Evolutionary conservation across 2,113 vertebrate species (phyloP).

Genomic region (Neolamprologus tretocephalus): DNA sequence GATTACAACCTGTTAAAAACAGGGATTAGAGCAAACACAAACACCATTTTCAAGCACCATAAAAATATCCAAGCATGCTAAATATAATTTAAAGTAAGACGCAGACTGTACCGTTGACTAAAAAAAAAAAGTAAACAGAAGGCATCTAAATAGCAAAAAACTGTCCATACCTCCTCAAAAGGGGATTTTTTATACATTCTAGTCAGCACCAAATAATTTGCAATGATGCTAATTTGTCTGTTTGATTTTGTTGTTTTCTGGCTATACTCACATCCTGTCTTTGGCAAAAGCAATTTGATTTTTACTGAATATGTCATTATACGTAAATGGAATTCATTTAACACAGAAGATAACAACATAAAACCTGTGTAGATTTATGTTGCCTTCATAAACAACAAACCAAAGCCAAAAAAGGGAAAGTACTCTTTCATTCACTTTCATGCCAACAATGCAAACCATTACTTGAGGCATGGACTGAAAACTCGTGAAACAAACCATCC

Average conservation of each 20-base stretch:
- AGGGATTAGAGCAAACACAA: conserved; percentile 12
- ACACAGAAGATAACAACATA: not conserved
- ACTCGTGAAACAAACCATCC: not conserved
- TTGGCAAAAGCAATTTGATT: not conserved
- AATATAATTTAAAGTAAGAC: not conserved
- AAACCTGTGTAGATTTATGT: not conserved
- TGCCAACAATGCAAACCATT: not conserved
- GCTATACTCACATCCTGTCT: not conserved
- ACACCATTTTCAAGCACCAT: not conserved
- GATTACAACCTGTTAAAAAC: conserved; percentile 41
- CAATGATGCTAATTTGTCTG: not conserved
- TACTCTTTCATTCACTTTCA: not conserved
- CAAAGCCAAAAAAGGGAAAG: not conserved
- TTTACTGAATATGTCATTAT: not conserved
- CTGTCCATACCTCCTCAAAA: not conserved
- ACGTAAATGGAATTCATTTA: accelerated
- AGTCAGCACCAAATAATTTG: not conserved
- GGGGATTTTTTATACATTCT: not conserved
- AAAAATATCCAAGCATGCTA: not conserved
- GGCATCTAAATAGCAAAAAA: not conserved
- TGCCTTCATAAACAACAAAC: not conserved
- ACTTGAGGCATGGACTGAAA: not conserved
- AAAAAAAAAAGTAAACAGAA: not conserved
- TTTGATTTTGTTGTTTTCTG: not conserved
- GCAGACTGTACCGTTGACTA: not conserved